Percentiles rank a stretch among this genome's conserved stretches.
Conservation (phyloP, 2,113 vertebrate genomes). For the Rhegmatorhina hoffmannsi region DNA sequence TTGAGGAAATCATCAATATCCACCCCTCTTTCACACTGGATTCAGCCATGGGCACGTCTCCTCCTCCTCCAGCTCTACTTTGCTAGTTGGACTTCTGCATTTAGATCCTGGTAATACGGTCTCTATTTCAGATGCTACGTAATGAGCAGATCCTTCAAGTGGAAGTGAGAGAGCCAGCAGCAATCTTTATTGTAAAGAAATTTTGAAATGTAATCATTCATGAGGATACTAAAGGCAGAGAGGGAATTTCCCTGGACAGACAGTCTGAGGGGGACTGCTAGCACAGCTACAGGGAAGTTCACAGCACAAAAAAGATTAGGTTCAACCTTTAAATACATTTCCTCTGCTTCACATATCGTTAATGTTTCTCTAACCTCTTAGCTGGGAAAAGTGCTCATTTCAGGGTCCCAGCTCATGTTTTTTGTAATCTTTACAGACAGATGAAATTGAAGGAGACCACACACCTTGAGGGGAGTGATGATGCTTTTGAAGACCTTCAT, state of each 20-base stretch:
- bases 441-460: neutral
- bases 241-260: neutral
- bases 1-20: neutral
- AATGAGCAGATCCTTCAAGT: neutral
- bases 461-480: neutral
- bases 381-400: neutral
- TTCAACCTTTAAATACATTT: neutral
- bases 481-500: neutral
- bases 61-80: neutral
- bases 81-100: neutral
- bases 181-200: neutral
- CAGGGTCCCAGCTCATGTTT: neutral
- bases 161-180: neutral
- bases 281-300: neutral
- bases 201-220: neutral
- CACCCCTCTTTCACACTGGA: neutral
- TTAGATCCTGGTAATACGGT: neutral
- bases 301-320: neutral
- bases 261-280: neutral
- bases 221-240: neutral
- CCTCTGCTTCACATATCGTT: neutral
- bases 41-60: neutral
- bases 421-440: neutral
- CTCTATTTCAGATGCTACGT: neutral
- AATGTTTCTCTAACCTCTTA: neutral